Evolutionary conservation across 2,888 invertebrate genomes (phyloP).

Genomic region (Exocentrus adspersus): DNA sequence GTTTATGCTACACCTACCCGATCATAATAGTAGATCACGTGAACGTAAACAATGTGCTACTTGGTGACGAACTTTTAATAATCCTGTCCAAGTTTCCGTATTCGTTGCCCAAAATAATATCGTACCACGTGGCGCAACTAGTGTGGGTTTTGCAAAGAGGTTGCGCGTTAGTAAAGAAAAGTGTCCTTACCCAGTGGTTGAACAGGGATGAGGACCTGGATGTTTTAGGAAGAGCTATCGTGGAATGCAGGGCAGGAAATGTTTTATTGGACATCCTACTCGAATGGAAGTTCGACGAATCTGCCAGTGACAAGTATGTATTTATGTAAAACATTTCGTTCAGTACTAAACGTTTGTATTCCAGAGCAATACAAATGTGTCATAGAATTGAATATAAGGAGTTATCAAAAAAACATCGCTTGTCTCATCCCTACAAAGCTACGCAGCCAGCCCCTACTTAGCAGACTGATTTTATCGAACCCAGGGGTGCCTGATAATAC

Average conservation of each 20-base stretch:
- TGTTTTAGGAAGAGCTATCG: slow-evolving; percentile 25
- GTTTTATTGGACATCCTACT: slow-evolving; percentile 32
- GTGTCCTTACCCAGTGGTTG: slow-evolving; percentile 29
- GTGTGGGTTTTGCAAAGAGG: slow-evolving; percentile 34
- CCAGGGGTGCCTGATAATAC: slow-evolving; percentile 39
- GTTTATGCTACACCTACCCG: slow-evolving; percentile 32
- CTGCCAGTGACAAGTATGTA: slow-evolving; percentile 32
- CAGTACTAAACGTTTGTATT: not conserved
- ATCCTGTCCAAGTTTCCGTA: slow-evolving; percentile 19
- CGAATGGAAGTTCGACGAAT: slow-evolving; percentile 21
- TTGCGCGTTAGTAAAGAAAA: slow-evolving; percentile 10
- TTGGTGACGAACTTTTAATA: slow-evolving; percentile 34
- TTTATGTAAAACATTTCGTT: too few relatives aligned
- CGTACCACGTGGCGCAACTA: slow-evolving; percentile 28
- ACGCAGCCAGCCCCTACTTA: slow-evolving; percentile 19
- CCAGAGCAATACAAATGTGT: slow-evolving; percentile 33
- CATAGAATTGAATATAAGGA: slow-evolving; percentile 19
- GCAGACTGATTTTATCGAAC: slow-evolving; percentile 30
- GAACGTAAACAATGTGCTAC: slow-evolving; percentile 12
- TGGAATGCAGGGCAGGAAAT: slow-evolving; percentile 19
- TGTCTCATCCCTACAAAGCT: slow-evolving; percentile 25
- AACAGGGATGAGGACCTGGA: slow-evolving; percentile 20
- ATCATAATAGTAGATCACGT: slow-evolving; percentile 14
- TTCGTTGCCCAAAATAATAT: slow-evolving; percentile 17
- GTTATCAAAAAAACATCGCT: slow-evolving; percentile 31